Base-by-base conservation (phyloP, 2,888 invertebrate species). In the Drosophila kanekoi region DNA sequence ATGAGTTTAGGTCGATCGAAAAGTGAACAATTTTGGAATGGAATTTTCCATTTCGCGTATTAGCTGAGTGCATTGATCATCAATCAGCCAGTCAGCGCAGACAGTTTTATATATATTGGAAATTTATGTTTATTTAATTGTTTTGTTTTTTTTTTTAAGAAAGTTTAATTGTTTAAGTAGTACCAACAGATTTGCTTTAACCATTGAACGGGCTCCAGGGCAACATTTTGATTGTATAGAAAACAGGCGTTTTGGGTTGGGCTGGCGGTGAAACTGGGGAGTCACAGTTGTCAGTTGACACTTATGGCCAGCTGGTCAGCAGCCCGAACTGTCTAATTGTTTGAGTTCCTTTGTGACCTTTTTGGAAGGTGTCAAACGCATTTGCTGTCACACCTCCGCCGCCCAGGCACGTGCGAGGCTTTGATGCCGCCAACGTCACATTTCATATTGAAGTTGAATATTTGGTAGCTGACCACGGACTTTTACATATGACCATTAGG, bases 331-430 rank as follows among this genome's bases (percentile, higher is more conserved):
- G 64, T 81, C 71, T 77, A 72, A 81, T 83, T 81, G 81, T 81
- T 81, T 69, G 64, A 37, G 61, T 81, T 59, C 54, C 73, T 77
- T 80, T 74, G 79, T 78, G 67, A 78, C 78, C 78, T 65, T 72
- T 79, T 72, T 66, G 76, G 69, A 85, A 85, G 88, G 86, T 85
- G 85, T 85, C 85, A 85, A 85, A 87, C 73, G 86, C 85, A 85
- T 85, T 87, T 85, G 83, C 65, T 48, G 67, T 69, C 67, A 71
- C 14, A 60, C 56, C 49, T 62, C 23, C 75, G 45, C 53, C 71
- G 77, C 80, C 67, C 76, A 40, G 53, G 47, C 72, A 53, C 79
- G 70, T 81, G 79, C 70, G 53, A 57, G 56, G 45, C 77, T 76
- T 76, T 76, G 77, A 77, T 77, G 72, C 60, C 60, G 51, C 43